These are phyloP conservation scores for Tuta absoluta DNA, from an alignment of 2,888 invertebrate species.

Conservation along the genomic window DNA sequence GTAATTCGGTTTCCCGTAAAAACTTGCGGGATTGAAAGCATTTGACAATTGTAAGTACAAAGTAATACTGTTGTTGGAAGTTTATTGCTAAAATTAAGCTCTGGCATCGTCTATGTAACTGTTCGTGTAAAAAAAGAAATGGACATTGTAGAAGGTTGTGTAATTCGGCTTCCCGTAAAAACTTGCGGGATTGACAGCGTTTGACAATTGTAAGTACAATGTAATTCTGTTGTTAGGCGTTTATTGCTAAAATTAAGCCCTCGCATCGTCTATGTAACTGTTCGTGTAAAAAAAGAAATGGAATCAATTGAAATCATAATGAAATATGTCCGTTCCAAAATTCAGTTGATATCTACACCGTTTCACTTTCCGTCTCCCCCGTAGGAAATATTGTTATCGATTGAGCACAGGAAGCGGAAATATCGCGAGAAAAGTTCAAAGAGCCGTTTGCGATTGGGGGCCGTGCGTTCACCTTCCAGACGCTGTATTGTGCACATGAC, in stretches of 20 bases:
- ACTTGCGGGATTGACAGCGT: too few species aligned
- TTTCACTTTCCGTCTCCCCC: conserved; percentile 41
- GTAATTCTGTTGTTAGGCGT: too few species aligned
- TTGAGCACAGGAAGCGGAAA: conserved; percentile 55
- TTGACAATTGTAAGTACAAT: too few species aligned
- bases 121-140: neutral
- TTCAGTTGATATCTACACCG: conserved; percentile 32
- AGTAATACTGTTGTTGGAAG: too few species aligned
- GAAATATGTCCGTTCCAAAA: conserved; percentile 47
- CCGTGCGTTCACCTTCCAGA: conserved; percentile 37
- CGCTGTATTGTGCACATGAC: conserved; percentile 23
- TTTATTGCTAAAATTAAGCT: too few species aligned
- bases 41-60: neutral
- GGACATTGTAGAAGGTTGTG: too few species aligned
- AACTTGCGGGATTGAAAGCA: neutral
- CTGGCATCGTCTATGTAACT: too few species aligned
- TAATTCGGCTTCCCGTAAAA: too few species aligned
- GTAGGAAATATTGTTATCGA: conserved; percentile 60
- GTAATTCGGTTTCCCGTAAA: neutral
- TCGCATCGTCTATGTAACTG: too few species aligned
- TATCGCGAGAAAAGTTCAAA: conserved; percentile 53
- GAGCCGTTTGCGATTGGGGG: conserved; percentile 42
- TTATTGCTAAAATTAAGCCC: too few species aligned
- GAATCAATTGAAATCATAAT: conserved; percentile 27
- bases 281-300: too few species aligned